Evolutionary conservation across 35 echinoderm and acorn worm species (phyloP).

Genomic region (Holothuria glaberrima): DNA sequence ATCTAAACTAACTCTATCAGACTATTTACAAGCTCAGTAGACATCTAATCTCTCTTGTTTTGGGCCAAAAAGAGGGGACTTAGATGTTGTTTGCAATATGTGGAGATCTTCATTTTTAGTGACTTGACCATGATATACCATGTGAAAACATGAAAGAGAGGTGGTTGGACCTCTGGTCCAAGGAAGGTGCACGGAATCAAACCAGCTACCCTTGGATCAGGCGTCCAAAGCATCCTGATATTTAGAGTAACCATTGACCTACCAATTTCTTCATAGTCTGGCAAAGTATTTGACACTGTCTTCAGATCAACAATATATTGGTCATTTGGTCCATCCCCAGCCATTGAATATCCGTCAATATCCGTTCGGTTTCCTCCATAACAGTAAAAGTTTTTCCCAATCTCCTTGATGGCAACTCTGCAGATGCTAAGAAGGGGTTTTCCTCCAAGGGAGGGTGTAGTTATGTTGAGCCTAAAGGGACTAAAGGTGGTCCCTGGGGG

Average conservation of each 20-base stretch:
- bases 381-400: conserved; percentile 75
- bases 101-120: too few relatives aligned
- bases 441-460: conserved; percentile 9
- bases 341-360: conserved; percentile 15
- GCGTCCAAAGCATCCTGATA: too few relatives aligned
- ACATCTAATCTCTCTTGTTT: too few relatives aligned
- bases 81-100: too few relatives aligned
- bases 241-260: too few relatives aligned
- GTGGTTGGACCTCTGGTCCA: too few relatives aligned
- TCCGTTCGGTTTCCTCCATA: conserved; percentile 48
- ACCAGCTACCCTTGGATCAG: neutral
- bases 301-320: conserved; percentile 29
- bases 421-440: conserved; percentile 79
- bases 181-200: neutral
- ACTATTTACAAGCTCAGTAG: too few relatives aligned
- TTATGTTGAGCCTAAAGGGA: conserved; percentile 79
- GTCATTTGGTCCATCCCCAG: conserved; percentile 36
- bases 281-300: conserved; percentile 22
- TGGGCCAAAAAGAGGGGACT: too few relatives aligned
- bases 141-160: too few relatives aligned
- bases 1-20: too few relatives aligned
- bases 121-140: too few relatives aligned
- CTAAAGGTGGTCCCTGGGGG: conserved; percentile 75
- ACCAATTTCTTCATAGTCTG: conserved; percentile 12
- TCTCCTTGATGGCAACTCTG: conserved; percentile 54